Percentiles rank a stretch among this genome's conserved stretches.
Conservation (phyloP, 2,797 vertebrate species). For the Coracias cyanogaster region DNA sequence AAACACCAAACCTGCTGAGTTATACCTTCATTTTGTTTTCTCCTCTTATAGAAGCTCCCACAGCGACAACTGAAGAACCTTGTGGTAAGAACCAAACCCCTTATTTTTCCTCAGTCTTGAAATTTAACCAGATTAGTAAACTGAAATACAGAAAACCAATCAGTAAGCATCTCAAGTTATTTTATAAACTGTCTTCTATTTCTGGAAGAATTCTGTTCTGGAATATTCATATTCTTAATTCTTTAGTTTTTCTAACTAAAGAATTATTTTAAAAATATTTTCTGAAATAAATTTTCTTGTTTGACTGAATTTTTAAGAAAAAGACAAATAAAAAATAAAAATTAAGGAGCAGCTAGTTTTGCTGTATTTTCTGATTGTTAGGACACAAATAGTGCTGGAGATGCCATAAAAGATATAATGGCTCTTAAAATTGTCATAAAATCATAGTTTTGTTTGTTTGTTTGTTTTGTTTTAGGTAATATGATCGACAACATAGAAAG, state of each 20-base stretch:
- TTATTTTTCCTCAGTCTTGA: not conserved
- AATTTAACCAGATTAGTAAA: not conserved
- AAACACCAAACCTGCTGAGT: not conserved
- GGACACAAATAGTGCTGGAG: not conserved
- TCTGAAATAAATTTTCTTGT: not conserved
- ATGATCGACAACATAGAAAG: rapidly evolving
- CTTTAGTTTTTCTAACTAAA: not conserved
- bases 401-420: not conserved
- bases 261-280: not conserved
- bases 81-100: constrained; percentile 44
- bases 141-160: not conserved
- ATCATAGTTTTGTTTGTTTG: not conserved
- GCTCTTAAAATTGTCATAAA: not conserved
- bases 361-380: not conserved
- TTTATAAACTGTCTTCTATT: not conserved
- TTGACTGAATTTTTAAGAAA: not conserved
- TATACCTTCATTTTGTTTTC: not conserved
- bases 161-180: not conserved
- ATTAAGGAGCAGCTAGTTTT: not conserved
- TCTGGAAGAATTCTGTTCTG: not conserved
- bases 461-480: not conserved
- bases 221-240: not conserved
- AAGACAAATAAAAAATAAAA: not conserved
- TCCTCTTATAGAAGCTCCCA: not conserved
- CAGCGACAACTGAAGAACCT: not conserved